These are phyloP conservation scores for Sinocyclocheilus anshuiensis DNA, from an alignment of 2,113 vertebrate species.

Conservation along the genomic window DNA sequence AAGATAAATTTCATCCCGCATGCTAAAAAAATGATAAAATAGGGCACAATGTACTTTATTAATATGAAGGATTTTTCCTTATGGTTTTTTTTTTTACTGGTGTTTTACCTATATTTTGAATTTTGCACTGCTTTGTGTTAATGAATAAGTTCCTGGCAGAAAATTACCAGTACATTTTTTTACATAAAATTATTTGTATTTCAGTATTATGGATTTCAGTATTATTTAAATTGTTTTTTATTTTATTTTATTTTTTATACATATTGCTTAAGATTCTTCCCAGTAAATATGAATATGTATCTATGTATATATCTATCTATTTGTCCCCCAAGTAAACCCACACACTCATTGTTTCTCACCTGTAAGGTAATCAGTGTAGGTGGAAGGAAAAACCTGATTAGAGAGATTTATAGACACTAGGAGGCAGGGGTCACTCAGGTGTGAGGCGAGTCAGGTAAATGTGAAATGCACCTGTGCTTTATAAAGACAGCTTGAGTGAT, in stretches of 20 bases:
- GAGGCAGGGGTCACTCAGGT: conserved; percentile 69
- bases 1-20: no score
- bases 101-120: not conserved
- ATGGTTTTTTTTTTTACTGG: no score
- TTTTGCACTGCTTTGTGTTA: not conserved
- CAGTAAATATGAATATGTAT: not conserved
- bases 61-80: no score
- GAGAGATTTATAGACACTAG: conserved; percentile 55
- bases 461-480: conserved; percentile 65
- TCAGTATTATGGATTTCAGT: no score
- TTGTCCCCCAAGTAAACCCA: conserved; percentile 4
- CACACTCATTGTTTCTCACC: conserved; percentile 69
- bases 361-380: conserved; percentile 78
- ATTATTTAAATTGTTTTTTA: no score
- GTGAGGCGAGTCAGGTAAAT: conserved; percentile 74
- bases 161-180: no score
- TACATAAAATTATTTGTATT: no score
- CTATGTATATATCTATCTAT: not conserved
- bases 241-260: no score
- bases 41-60: no score
- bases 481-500: not conserved
- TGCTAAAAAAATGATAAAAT: no score
- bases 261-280: no score
- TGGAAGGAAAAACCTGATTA: conserved; percentile 74
- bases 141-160: not conserved